Percentiles rank a stretch among this genome's conserved stretches.
Conservation (phyloP, 2,888 invertebrate genomes). For the Drosophila koepferae region DNA sequence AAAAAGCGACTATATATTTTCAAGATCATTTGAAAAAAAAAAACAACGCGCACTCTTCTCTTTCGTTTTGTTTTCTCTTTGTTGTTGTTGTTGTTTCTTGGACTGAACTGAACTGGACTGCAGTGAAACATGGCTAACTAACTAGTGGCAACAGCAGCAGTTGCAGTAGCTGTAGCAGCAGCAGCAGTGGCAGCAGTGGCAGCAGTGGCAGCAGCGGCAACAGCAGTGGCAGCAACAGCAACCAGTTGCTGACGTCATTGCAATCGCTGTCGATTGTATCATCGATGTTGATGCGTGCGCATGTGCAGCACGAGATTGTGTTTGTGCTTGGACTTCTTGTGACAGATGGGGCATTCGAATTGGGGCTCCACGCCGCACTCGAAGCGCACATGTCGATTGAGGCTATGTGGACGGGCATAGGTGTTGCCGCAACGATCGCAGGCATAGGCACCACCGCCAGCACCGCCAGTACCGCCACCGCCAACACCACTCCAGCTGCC, state of each 20-base stretch:
- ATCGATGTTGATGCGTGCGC: conserved; percentile 86
- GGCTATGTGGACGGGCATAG: conserved; percentile 87
- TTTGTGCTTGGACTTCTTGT: conserved; percentile 87
- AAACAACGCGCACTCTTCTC: conserved; percentile 31
- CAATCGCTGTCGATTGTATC: conserved; percentile 83
- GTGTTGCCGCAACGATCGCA: conserved; percentile 87
- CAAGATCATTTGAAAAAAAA: conserved; percentile 84
- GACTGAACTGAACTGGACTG: conserved; percentile 37
- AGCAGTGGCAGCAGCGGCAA: conserved; percentile 30
- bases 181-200: conserved; percentile 38
- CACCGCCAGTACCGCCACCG: conserved; percentile 34
- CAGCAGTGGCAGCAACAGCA: conserved; percentile 40
- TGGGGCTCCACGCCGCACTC: conserved; percentile 88
- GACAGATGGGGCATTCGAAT: conserved; percentile 88
- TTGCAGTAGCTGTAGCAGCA: conserved; percentile 6
- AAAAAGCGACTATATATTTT: conserved; percentile 83
- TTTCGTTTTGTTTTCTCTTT: conserved; percentile 15
- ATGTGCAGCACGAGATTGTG: conserved; percentile 85
- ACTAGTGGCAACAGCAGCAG: conserved; percentile 43
- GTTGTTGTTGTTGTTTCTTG: conserved; percentile 36
- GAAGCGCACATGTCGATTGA: conserved; percentile 87
- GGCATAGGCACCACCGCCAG: conserved; percentile 83
- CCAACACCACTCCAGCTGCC: conserved; percentile 29
- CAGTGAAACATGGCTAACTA: conserved; percentile 48
- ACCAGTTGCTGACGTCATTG: conserved; percentile 69